These are phyloP conservation scores for Melanostoma mellinum DNA, from an alignment of 2,888 invertebrate genomes.

Conservation along the genomic window DNA sequence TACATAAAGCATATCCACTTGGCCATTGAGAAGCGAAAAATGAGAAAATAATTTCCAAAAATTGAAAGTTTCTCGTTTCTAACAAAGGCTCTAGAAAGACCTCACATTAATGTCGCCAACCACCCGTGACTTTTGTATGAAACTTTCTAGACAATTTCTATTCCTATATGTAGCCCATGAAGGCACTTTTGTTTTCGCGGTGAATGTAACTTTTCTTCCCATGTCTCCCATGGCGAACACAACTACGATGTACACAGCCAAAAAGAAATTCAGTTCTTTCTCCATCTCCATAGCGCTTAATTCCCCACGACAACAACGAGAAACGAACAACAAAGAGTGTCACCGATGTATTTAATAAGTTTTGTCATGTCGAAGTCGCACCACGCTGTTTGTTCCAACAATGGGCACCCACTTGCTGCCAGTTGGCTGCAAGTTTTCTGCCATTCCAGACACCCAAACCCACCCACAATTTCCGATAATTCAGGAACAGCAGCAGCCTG, in stretches of 20 bases:
- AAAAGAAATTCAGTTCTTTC: constrained; percentile 34
- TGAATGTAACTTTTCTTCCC: constrained; percentile 28
- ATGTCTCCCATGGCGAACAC: no score
- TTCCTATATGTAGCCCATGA: constrained; percentile 6
- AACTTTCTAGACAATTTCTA: constrained; percentile 69
- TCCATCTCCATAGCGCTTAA: constrained; percentile 12
- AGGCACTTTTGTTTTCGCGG: constrained; percentile 34
- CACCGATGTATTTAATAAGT: constrained; percentile 66
- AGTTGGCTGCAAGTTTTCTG: constrained; percentile 64
- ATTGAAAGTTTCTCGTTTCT: constrained; percentile 8
- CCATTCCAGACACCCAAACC: constrained; percentile 57
- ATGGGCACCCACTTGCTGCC: constrained; percentile 70
- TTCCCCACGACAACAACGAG: constrained; percentile 21
- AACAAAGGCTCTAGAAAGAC: no score
- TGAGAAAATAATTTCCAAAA: constrained; percentile 18
- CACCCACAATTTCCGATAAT: constrained; percentile 58
- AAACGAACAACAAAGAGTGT: constrained; percentile 43
- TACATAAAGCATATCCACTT: not conserved
- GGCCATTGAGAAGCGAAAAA: not conserved
- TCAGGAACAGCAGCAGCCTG: constrained; percentile 35
- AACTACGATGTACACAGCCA: no score
- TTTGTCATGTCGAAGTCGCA: constrained; percentile 69
- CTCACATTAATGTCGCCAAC: constrained; percentile 17
- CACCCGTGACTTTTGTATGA: constrained; percentile 59
- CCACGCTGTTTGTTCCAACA: constrained; percentile 54